These are phyloP conservation scores for Halcyon leucocephala DNA, from an alignment of 2,797 vertebrate species.

Conservation along the genomic window DNA sequence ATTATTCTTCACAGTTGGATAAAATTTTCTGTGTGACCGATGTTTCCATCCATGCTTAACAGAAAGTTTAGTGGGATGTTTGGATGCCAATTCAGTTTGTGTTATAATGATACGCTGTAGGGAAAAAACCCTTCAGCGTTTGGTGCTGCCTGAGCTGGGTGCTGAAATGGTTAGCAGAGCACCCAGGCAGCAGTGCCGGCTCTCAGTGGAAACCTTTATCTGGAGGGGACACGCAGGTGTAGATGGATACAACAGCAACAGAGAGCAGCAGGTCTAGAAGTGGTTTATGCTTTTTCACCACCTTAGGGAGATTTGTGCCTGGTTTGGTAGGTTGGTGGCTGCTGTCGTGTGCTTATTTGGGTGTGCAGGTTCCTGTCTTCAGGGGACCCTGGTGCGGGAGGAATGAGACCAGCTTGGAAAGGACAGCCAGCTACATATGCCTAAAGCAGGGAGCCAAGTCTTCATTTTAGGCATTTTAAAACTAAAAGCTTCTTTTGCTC, in stretches of 20 bases:
- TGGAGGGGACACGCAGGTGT: background rate
- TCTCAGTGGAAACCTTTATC: background rate
- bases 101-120: background rate
- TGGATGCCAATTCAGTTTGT: background rate
- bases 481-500: background rate
- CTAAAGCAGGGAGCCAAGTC: background rate
- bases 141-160: background rate
- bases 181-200: background rate
- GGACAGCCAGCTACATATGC: background rate
- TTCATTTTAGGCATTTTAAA: background rate
- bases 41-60: background rate
- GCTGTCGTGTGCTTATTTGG: background rate
- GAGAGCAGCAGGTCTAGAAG: background rate
- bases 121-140: background rate
- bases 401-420: background rate
- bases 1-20: no score
- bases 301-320: background rate
- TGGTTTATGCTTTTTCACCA: background rate
- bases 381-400: background rate
- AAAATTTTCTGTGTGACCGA: no score
- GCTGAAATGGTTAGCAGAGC: background rate
- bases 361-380: background rate
- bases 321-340: background rate
- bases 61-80: background rate
- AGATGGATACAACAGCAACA: background rate